These are phyloP conservation scores for Littorina saxatilis DNA, from an alignment of 1,140 invertebrate species.

Conservation along the genomic window DNA sequence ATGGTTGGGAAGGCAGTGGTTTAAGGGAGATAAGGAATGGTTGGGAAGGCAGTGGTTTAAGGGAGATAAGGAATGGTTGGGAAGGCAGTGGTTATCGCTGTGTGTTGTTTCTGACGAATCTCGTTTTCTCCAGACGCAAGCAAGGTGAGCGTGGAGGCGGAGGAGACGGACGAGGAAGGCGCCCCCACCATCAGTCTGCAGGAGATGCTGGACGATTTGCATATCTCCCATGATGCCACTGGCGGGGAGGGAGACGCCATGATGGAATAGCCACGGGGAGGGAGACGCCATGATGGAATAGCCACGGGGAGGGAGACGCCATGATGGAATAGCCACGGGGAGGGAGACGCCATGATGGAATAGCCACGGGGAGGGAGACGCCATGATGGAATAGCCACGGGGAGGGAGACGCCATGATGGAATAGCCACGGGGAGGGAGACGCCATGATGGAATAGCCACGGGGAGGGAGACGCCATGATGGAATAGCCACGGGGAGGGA, in stretches of 20 bases:
- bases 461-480: too few relatives aligned
- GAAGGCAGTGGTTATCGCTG: too few relatives aligned
- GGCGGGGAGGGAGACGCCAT: slow-evolving; percentile 71
- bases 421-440: slow-evolving; percentile 65
- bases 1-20: too few relatives aligned
- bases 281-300: neutral
- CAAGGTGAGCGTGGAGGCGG: slow-evolving; percentile 74
- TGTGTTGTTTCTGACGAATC: too few relatives aligned
- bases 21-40: too few relatives aligned
- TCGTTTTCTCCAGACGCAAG: slow-evolving; percentile 70
- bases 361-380: slow-evolving; percentile 37
- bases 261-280: slow-evolving; percentile 61
- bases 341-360: slow-evolving; percentile 73
- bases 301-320: neutral
- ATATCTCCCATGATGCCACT: slow-evolving; percentile 74
- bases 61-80: too few relatives aligned
- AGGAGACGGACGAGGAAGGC: slow-evolving; percentile 80
- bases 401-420: neutral
- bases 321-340: slow-evolving; percentile 41
- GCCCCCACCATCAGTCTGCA: slow-evolving; percentile 92
- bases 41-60: too few relatives aligned
- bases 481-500: too few relatives aligned
- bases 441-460: slow-evolving; percentile 66
- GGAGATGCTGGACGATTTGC: slow-evolving; percentile 97
- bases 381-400: neutral